A percentile compares a stretch with the other conserved stretches of the same genome.
These are phyloP conservation scores for Gonocerus acuteangulatus DNA, from an alignment of 2,888 invertebrate genomes.

Conservation along the genomic window DNA sequence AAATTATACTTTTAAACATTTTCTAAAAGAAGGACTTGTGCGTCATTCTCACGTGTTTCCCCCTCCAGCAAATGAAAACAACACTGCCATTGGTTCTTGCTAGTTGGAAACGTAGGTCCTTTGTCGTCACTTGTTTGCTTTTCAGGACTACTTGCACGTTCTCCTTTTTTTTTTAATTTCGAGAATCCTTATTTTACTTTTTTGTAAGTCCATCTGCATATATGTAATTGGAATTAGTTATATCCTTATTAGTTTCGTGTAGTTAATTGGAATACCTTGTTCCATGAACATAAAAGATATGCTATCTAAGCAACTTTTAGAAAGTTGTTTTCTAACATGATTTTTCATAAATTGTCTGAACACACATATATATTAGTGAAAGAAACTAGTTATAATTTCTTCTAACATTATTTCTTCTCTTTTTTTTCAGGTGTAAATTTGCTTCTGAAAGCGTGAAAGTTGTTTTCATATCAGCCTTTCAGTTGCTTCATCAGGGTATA, in stretches of 20 bases:
- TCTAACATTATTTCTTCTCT: slow-evolving; percentile 6
- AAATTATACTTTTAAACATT: not conserved
- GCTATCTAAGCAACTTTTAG: slow-evolving; percentile 12
- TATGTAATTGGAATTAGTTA: too few relatives aligned
- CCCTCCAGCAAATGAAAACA: slow-evolving; percentile 9
- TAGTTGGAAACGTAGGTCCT: slow-evolving; percentile 24
- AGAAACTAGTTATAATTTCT: too few relatives aligned
- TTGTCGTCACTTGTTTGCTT: slow-evolving; percentile 37
- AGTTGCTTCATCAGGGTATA: not conserved
- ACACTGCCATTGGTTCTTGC: slow-evolving; percentile 23
- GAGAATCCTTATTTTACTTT: too few relatives aligned
- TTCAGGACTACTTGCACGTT: slow-evolving; percentile 33
- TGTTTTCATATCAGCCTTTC: not conserved
- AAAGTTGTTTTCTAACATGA: slow-evolving; percentile 19
- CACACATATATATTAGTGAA: too few relatives aligned
- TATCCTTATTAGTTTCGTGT: too few relatives aligned
- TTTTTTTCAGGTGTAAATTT: slow-evolving; percentile 1
- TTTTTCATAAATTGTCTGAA: too few relatives aligned
- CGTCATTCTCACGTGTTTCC: slow-evolving; percentile 24
- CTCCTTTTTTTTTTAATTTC: not conserved
- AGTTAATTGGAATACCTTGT: too few relatives aligned
- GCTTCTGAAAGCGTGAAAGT: slow-evolving; percentile 13
- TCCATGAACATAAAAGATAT: too few relatives aligned
- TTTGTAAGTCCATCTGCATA: too few relatives aligned
- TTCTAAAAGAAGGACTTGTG: not conserved